A percentile compares a stretch with the other conserved stretches of the same genome.
phyloP scores from a whole-genome alignment of 92 coral and sea anemone species.

The Ricordea florida region DNA sequence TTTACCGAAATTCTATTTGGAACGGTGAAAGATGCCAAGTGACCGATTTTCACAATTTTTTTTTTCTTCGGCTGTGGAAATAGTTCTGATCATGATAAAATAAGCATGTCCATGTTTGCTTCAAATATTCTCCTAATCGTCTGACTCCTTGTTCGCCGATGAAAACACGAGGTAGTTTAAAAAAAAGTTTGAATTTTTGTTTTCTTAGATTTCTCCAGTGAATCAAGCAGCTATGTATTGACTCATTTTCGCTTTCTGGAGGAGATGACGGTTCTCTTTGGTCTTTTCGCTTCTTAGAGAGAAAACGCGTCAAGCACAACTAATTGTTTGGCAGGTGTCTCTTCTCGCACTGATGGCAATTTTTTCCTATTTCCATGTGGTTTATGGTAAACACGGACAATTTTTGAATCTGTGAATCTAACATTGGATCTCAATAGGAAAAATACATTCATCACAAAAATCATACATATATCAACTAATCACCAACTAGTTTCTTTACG shows the following conservation, averaged over 20 bases:
- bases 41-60: no score
- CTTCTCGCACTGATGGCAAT: background rate
- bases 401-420: background rate
- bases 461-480: background rate
- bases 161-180: no score
- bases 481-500: background rate
- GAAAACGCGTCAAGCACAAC: slow-evolving; percentile 22
- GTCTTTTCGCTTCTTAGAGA: background rate
- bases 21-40: background rate
- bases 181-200: no score
- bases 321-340: slow-evolving; percentile 19
- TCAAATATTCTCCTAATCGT: no score
- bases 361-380: slow-evolving; percentile 33
- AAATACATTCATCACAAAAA: background rate
- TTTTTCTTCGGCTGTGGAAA: no score
- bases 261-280: background rate
- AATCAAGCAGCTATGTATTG: no score
- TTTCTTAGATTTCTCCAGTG: no score
- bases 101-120: no score
- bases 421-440: background rate
- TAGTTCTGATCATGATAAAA: no score
- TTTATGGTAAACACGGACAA: slow-evolving; percentile 17
- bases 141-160: no score
- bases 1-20: background rate
- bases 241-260: no score